Evolutionary conservation across 2,113 vertebrate species (phyloP).

Genomic region (Camelus bactrianus): DNA sequence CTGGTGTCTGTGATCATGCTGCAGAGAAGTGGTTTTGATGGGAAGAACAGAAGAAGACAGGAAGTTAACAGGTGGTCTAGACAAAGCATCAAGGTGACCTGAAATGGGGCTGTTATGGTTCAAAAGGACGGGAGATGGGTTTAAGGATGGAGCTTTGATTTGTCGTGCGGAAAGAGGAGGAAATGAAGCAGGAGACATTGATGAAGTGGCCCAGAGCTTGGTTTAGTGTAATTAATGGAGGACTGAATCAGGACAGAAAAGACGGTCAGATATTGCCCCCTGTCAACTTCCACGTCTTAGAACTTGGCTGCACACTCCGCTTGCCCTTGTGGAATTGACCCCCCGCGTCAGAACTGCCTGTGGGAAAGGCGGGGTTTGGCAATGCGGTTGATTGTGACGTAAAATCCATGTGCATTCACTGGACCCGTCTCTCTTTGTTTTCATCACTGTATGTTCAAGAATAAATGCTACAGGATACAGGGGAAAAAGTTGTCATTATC

Average conservation of each 20-base stretch:
- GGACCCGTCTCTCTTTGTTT: not conserved
- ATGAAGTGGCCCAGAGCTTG: not conserved
- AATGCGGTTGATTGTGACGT: not conserved
- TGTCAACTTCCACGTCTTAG: not conserved
- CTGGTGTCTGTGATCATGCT: too few species aligned
- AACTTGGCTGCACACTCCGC: too few species aligned
- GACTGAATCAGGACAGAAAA: not conserved
- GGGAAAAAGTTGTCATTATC: too few species aligned
- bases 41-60: not conserved
- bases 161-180: not conserved
- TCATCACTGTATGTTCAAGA: not conserved
- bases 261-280: fast-evolving
- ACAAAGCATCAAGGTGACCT: not conserved
- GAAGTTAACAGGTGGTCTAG: not conserved
- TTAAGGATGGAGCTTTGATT: not conserved
- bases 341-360: not conserved
- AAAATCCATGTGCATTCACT: not conserved
- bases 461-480: too few species aligned
- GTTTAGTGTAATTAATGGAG: not conserved
- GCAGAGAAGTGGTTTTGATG: not conserved
- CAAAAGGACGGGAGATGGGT: not conserved
- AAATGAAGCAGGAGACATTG: not conserved
- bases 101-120: not conserved
- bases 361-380: fast-evolving
- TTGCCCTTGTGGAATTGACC: too few species aligned